Base-by-base conservation (phyloP, 2,113 vertebrate species). In the Acrocephalus kingi region DNA sequence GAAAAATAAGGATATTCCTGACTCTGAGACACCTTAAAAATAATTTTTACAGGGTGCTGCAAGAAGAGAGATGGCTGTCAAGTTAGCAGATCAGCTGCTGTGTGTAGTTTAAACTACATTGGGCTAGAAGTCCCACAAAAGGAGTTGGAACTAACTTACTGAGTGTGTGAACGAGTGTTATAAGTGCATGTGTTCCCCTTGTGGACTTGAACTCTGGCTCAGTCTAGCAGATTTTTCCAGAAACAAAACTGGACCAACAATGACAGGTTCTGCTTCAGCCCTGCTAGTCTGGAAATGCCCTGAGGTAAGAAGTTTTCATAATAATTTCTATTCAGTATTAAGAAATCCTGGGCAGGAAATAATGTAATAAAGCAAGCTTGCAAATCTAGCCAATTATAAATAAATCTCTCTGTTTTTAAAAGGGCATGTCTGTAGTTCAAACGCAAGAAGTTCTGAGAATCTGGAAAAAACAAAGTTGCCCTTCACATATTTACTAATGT, bases 291-390 rank as follows among this genome's bases (percentile, higher is more conserved):
- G 64, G 56, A 96, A 97, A 98, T 96, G 97, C 89, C 92, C 96
- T 95, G 93, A 97, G 94, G 96, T 96, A 97, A 98, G 82, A 97
- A 84, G 82, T 78, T 96, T 97, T 97, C 95, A 97, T 98, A 97
- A 94, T 90, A 62, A 96, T 97, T 96, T 95, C 94, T 98, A 97
- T 97, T 97, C 95, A 97, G 91, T 73, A 94, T 92, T 90, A 89
- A 90, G 94, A 97, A 98, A 98, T 68, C 37, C 30, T 51, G 31
- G 86, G 71, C 86, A 95, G 96, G 90, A 97, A 98, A 95, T 96
- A 97, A 95, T 96, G 97, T 88, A 96, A 96, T 97, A 97, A 94
- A 84, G 66, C 77, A 95, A 97, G 81, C 93, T 94, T 96, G 92
- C 58, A 97, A 96, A 96, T 96, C 94, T 92, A 95, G 86, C 64